These are phyloP conservation scores for Ictidomys tridecemlineatus DNA, from an alignment of 2,113 vertebrate genomes.

Conservation along the genomic window DNA sequence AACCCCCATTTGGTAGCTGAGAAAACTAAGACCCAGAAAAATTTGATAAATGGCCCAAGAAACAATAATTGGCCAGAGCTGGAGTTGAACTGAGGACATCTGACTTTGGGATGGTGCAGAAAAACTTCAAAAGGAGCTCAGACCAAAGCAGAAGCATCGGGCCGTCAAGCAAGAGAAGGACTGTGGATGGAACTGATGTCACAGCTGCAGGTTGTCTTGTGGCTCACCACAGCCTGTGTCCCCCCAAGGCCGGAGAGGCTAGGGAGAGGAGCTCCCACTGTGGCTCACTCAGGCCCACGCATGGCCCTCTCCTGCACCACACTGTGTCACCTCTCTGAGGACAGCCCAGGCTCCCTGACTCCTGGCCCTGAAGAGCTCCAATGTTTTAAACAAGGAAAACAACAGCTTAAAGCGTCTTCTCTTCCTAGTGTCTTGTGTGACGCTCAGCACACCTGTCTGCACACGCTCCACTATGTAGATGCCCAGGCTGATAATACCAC, in stretches of 20 bases:
- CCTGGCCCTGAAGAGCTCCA: background rate
- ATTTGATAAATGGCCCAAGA: background rate
- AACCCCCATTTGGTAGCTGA: background rate
- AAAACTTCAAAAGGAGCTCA: background rate
- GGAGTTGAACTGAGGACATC: background rate
- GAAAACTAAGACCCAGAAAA: background rate
- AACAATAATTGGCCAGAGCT: background rate
- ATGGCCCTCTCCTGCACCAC: rapidly evolving
- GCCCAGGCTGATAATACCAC: background rate
- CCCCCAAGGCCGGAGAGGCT: background rate
- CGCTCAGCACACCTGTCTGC: background rate
- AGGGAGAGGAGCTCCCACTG: background rate
- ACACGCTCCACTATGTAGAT: background rate
- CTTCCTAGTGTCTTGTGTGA: background rate
- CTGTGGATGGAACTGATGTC: rapidly evolving
- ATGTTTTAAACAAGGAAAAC: background rate
- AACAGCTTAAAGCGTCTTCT: background rate
- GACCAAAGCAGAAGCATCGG: background rate
- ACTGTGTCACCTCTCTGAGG: background rate
- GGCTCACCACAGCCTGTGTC: background rate
- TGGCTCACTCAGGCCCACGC: background rate
- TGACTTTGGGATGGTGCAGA: too few relatives aligned
- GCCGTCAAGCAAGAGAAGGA: background rate
- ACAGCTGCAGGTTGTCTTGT: background rate
- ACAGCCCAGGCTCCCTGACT: background rate